phyloP scores from a whole-genome alignment of 1,140 invertebrate genomes.

The Drosophila ironensis region DNA sequence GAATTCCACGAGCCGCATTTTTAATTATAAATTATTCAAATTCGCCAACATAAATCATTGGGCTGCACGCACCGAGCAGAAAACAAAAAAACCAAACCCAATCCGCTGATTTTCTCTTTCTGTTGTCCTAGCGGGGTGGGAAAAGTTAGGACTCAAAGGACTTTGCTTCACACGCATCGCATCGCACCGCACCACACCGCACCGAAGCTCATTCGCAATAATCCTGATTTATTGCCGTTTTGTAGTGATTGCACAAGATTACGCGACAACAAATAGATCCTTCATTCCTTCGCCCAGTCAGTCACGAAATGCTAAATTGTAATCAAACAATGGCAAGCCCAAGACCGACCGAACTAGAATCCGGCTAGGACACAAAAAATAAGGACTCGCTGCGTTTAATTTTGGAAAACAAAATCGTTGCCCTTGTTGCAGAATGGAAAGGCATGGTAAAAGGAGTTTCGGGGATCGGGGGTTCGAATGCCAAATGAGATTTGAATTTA shows the following conservation, averaged over 20 bases:
- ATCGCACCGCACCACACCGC: conserved; percentile 58
- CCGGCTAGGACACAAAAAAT: conserved; percentile 17
- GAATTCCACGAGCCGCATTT: conserved; percentile 71
- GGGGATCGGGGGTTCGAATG: conserved; percentile 15
- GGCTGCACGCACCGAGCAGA: conserved; percentile 57
- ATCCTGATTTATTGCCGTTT: conserved; percentile 81
- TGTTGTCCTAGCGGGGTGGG: conserved; percentile 15
- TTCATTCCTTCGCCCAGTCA: conserved; percentile 67
- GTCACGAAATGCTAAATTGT: conserved; percentile 80
- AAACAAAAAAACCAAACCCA: conserved; percentile 23
- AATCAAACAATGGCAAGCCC: conserved; percentile 70
- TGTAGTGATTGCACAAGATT: conserved; percentile 81
- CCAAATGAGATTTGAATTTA: conserved; percentile 80
- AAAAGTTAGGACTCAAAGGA: conserved; percentile 34
- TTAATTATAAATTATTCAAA: conserved; percentile 81
- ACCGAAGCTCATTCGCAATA: conserved; percentile 78
- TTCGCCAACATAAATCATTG: conserved; percentile 76
- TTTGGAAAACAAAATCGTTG: conserved; percentile 65
- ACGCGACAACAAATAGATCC: conserved; percentile 80
- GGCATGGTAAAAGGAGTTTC: neutral
- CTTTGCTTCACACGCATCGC: conserved; percentile 60
- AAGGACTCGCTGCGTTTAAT: conserved; percentile 62
- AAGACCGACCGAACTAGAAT: conserved; percentile 18
- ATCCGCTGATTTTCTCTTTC: conserved; percentile 15
- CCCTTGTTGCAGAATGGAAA: neutral